Conservation (phyloP, 1,140 invertebrate species). For the Bombus waltoni region DNA sequence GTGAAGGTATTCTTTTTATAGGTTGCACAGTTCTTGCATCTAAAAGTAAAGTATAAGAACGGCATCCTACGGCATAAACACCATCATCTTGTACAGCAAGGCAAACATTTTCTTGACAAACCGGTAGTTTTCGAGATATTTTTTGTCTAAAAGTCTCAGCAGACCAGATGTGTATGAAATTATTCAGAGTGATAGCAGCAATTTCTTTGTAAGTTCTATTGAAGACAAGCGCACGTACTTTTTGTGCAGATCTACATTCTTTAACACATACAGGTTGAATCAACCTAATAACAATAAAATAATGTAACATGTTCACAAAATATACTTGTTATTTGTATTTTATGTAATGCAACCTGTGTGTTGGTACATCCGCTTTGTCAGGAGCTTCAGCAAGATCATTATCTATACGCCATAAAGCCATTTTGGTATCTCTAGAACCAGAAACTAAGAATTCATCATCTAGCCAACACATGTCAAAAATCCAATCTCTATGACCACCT, state of each 20-base stretch:
- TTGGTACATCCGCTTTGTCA: constrained; percentile 82
- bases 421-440: constrained; percentile 94
- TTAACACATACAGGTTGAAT: constrained; percentile 89
- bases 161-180: constrained; percentile 95
- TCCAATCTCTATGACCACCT: constrained; percentile 95
- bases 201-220: constrained; percentile 94
- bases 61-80: constrained; percentile 95
- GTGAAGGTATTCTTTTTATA: constrained; percentile 85
- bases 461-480: constrained; percentile 97
- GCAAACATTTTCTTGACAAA: constrained; percentile 96
- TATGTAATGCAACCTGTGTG: constrained; percentile 71
- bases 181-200: constrained; percentile 95
- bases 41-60: constrained; percentile 94
- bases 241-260: constrained; percentile 90
- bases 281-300: constrained; percentile 70
- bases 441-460: constrained; percentile 98
- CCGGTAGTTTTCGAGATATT: constrained; percentile 92
- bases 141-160: constrained; percentile 93
- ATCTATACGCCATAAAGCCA: constrained; percentile 90
- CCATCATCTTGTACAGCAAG: constrained; percentile 92
- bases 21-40: constrained; percentile 94
- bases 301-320: constrained; percentile 10
- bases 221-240: constrained; percentile 94
- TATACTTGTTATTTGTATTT: neutral
- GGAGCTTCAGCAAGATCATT: constrained; percentile 84